These are phyloP conservation scores for Falco concolor DNA, from an alignment of 2,797 vertebrate genomes.

Conservation along the genomic window DNA sequence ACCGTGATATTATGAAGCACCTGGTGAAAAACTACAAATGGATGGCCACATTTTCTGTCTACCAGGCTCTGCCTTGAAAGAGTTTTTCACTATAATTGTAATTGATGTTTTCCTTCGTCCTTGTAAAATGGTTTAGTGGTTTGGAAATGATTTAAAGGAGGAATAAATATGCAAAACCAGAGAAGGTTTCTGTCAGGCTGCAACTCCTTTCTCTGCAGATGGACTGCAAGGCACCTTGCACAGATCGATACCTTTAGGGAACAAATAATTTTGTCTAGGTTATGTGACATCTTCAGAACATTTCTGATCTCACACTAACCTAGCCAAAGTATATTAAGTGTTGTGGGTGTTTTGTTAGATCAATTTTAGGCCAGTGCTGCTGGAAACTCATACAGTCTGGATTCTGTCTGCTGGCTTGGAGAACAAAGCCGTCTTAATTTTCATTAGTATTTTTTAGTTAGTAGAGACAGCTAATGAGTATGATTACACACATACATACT, in stretches of 20 bases:
- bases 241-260: not conserved
- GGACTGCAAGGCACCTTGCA: not conserved
- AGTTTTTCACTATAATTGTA: constrained; percentile 40
- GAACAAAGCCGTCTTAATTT: not conserved
- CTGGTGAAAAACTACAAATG: not conserved
- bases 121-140: constrained; percentile 63
- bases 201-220: not conserved
- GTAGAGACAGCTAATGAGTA: not conserved
- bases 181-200: constrained; percentile 18
- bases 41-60: not conserved
- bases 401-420: not conserved
- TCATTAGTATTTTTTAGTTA: not conserved
- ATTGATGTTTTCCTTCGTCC: constrained; percentile 58
- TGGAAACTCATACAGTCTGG: not conserved
- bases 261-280: not conserved
- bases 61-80: constrained; percentile 21
- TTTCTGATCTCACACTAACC: not conserved
- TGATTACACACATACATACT: not conserved
- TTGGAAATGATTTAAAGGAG: constrained; percentile 60
- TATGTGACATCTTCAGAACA: not conserved
- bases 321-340: not conserved
- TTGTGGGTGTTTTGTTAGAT: not conserved
- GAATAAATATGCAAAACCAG: constrained; percentile 47
- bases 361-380: not conserved
- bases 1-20: not conserved